Evolutionary conservation across 2,888 invertebrate genomes (phyloP), one percentile per base, ranked within the genome.

Genomic region (Sphinx pinastri): DNA sequence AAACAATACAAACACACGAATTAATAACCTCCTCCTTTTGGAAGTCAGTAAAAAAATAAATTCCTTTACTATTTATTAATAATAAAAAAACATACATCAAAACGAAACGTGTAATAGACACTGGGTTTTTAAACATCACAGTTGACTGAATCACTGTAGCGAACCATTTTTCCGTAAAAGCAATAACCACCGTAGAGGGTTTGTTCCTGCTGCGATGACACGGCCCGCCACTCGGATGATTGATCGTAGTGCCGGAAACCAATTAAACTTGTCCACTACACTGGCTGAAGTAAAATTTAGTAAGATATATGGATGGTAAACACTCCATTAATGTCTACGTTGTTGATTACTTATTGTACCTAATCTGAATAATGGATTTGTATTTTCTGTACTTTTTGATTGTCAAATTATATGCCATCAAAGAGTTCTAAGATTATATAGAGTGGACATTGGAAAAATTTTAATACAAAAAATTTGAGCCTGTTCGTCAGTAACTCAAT

Each of bases 231-330:
- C 81, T 79, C 75, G 76, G 81, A 88, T 91, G 92, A 92, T 92
- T 90, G 92, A 92, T 92, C 84, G 84, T 80, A 74, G 77, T 76
- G 83, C 82, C 84, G 80, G 84, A 81, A 88, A 87, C 89, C 91
- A 92, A 92, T 93, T 93, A 91, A 92, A 93, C 88, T 89, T 90
- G 90, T 90, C 89, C 87, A 87, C 84, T 88, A 85, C 84, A 89
- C 84, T 83, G 84, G 79, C 80, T 83, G 79, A 84, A 81, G 81
- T 84, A 81, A 84, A 88, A 88, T 85, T 84, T 83, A 84, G 83
- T 82, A 86, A 83, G 85, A 89, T 88, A 86, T 86, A 88, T 88
- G 80, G 83, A 77, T 13, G 51, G 31, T 71, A 74, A 75, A 77
- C 67, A 72, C 77, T 77, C 66, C 49, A 67, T 16, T n/a, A 70